phyloP scores from a whole-genome alignment of 2,888 invertebrate genomes.

The Ommatoiulus sabulosus region DNA sequence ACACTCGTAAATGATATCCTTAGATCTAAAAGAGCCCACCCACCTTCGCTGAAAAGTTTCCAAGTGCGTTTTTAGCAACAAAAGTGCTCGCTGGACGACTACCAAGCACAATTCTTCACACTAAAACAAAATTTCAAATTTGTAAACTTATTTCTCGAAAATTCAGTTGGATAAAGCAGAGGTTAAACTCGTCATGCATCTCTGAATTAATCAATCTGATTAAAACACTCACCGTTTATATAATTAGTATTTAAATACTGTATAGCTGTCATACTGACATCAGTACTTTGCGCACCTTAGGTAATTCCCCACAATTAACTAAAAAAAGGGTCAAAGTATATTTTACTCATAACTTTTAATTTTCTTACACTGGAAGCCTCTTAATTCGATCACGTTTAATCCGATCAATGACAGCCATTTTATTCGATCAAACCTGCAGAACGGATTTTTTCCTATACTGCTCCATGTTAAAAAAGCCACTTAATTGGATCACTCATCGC shows the following conservation, averaged over 20 bases:
- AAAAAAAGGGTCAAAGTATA: background rate
- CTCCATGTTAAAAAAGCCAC: no score
- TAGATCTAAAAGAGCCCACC: constrained; percentile 45
- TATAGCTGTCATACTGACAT: constrained; percentile 94
- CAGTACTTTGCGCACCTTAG: constrained; percentile 88
- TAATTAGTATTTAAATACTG: constrained; percentile 94
- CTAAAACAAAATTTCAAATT: constrained; percentile 31
- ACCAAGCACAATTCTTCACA: constrained; percentile 83
- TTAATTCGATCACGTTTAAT: no score
- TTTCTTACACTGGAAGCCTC: no score
- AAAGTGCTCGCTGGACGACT: constrained; percentile 88
- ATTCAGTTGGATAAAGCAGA: constrained; percentile 74
- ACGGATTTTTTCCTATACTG: no score
- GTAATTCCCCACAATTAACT: constrained; percentile 95
- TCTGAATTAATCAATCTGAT: constrained; percentile 92
- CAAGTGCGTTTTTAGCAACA: constrained; percentile 90
- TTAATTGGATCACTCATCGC: no score
- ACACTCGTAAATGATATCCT: no score
- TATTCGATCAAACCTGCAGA: no score
- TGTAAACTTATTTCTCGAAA: no score
- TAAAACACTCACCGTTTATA: constrained; percentile 76
- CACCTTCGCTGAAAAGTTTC: constrained; percentile 88
- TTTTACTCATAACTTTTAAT: no score
- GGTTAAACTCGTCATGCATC: constrained; percentile 91
- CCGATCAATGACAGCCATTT: no score